Conservation (phyloP, 2,113 vertebrate genomes). For the Cygnus buccinator region DNA sequence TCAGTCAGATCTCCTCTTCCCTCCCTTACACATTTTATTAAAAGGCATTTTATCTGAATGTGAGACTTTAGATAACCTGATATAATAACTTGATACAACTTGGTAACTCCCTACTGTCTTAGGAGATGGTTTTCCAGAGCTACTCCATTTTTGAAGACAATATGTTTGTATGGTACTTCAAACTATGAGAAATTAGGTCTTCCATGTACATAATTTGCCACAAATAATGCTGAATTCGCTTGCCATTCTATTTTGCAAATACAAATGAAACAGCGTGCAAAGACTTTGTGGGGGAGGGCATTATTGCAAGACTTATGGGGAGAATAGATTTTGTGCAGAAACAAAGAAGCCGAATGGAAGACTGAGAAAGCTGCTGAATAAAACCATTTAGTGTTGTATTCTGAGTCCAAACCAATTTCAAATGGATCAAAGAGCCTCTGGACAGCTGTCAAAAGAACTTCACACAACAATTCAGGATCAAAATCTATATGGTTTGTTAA, state of each 20-base stretch:
- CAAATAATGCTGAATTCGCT: neutral
- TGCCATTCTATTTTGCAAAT: neutral
- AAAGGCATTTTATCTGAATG: neutral
- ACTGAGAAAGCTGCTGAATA: neutral
- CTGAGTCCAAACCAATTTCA: neutral
- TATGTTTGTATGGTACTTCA: neutral
- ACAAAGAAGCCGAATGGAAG: neutral
- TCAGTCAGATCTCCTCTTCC: neutral
- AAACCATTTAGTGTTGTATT: neutral
- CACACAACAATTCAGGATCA: neutral
- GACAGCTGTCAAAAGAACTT: neutral
- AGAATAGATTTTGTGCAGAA: neutral
- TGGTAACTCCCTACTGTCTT: neutral
- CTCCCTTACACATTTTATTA: neutral
- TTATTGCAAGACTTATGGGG: neutral
- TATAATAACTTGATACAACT: neutral
- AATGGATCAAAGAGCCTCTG: neutral
- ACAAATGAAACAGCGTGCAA: neutral
- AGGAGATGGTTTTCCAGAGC: neutral
- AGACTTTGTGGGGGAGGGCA: neutral
- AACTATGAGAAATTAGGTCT: neutral
- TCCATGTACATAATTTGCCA: neutral
- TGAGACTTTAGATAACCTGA: neutral
- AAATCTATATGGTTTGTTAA: neutral
- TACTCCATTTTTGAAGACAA: neutral